A percentile compares a stretch with the other conserved stretches of the same genome.
Evolutionary conservation across 2,797 vertebrate genomes (phyloP).

Genomic region (Sciurus vulgaris): DNA sequence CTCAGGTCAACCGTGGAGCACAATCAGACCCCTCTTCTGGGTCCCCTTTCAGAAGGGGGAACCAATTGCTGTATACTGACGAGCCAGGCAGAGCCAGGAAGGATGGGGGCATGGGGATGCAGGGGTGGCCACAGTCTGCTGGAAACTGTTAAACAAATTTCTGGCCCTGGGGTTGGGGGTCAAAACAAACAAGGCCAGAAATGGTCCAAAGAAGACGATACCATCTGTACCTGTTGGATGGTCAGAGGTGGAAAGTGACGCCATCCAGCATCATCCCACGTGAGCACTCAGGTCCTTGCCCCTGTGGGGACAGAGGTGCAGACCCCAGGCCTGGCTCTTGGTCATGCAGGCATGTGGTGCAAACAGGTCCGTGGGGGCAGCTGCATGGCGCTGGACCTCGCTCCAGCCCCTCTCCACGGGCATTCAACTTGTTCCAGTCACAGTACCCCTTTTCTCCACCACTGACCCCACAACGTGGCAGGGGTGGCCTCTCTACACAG

Average conservation of each 20-base stretch:
- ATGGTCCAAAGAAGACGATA: background rate
- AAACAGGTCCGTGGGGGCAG: background rate
- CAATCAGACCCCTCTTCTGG: background rate
- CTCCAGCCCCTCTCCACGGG: background rate
- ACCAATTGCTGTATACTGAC: background rate
- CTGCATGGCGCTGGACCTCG: background rate
- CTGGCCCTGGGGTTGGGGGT: too few relatives aligned
- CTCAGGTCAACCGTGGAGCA: background rate
- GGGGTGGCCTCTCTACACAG: background rate
- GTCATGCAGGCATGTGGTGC: too few relatives aligned
- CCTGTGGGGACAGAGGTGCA: background rate
- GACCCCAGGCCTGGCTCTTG: background rate
- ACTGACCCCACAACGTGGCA: background rate
- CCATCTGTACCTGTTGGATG: background rate
- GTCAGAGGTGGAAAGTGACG: accelerated
- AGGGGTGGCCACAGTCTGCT: background rate
- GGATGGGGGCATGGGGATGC: too few relatives aligned
- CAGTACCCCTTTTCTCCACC: background rate
- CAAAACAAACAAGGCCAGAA: background rate
- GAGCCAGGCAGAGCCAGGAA: background rate
- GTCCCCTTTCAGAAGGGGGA: background rate
- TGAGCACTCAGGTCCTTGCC: too few relatives aligned
- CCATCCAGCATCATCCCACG: background rate
- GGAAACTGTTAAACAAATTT: background rate
- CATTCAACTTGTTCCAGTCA: background rate